Percentiles rank a stretch among this genome's conserved stretches.
phyloP scores from a whole-genome alignment of 2,113 vertebrate species.

The Heterotilapia buettikoferi region DNA sequence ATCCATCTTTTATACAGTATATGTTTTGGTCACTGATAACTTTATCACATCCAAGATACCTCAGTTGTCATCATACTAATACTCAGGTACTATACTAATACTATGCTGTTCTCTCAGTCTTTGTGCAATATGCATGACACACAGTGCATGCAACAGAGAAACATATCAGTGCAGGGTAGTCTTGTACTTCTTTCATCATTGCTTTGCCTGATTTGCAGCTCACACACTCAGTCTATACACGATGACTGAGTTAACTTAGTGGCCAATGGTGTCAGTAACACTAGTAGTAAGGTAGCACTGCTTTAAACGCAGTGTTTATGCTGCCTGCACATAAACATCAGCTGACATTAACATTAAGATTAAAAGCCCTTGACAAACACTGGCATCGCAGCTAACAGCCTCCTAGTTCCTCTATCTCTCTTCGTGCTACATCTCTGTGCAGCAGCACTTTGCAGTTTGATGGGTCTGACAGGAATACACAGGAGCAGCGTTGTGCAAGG shows the following conservation, averaged over 20 bases:
- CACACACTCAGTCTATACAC: background rate
- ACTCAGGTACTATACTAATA: background rate
- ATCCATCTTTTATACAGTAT: background rate
- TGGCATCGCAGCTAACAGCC: background rate
- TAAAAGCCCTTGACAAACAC: background rate
- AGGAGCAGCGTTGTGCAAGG: background rate
- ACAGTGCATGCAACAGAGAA: background rate
- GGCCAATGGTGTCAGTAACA: background rate
- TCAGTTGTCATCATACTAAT: background rate
- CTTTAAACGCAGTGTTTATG: background rate
- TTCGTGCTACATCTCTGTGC: background rate
- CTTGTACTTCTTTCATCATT: background rate
- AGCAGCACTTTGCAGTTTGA: background rate
- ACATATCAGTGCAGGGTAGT: background rate
- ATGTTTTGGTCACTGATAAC: background rate
- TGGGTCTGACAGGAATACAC: constrained; percentile 10
- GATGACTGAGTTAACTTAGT: background rate
- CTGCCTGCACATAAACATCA: background rate
- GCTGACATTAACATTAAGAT: background rate
- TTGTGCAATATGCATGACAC: background rate
- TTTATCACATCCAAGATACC: background rate
- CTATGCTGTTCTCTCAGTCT: background rate
- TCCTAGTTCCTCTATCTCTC: background rate
- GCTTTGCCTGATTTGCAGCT: background rate
- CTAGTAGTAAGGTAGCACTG: background rate